Evolutionary conservation across 1,140 invertebrate genomes (phyloP), one percentile per base, ranked within the genome.

Genomic region (Platyscapa corneri): DNA sequence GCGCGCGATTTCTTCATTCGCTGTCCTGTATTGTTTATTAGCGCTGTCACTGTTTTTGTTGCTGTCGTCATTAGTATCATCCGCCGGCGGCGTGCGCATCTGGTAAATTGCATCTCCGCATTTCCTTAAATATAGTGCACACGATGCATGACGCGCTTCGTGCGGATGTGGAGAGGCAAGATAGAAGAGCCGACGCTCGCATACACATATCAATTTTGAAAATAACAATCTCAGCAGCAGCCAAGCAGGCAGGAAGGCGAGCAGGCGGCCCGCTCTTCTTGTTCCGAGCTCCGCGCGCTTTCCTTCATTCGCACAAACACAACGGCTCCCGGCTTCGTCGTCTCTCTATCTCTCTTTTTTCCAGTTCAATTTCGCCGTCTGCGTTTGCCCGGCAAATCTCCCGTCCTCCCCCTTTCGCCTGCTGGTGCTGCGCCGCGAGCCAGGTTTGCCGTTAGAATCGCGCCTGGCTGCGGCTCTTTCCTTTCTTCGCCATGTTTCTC

Each of bases 141-240:
- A 70, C 34, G 70, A 74, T 46, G 34, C 46, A 74, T n/a, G 82
- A 77, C 39, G 53, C 56, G 34, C 32, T n/a, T 34, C 30, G 34
- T 32, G 23, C 16, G 23, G 12, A 64, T 49, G n/a, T 8, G 1
- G 39, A 16, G 60, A 46, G 56, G 32, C 37, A 49, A 70, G 27
- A n/a, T 56, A 56, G 30, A 18, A 27, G 16, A 76, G n/a, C 49
- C 65, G 32, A 46, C 37, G 72, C 49, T 86, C 37, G 84, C 79
- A 64, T 60, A 77, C 79, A 79, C 67, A 78, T 89, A 91, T 91
- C 90, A 90, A 90, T 90, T 91, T 91, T 88, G 83, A 90, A 91
- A 91, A 90, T 90, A 91, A 92, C 90, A 91, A 92, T 89, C 90
- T 83, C 86, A 83, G 89, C 88, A 86, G 86, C 82, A 80, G 56